Conservation (phyloP, 2,113 vertebrate species). For the Odocoileus hemionus region DNA sequence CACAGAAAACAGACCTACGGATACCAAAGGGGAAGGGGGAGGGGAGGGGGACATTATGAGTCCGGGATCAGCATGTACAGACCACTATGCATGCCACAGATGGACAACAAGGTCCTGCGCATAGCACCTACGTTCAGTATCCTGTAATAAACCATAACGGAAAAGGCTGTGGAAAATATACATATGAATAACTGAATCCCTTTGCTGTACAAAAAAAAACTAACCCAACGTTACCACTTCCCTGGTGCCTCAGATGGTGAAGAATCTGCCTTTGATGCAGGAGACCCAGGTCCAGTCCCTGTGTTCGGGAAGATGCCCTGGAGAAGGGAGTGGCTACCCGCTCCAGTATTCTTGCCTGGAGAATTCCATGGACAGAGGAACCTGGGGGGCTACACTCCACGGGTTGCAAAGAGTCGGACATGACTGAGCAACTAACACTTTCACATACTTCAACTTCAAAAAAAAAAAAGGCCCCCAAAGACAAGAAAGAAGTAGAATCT, state of each 20-base stretch:
- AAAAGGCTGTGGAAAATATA: rapidly evolving
- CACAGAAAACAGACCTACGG: not conserved
- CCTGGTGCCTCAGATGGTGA: not conserved
- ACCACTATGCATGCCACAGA: rapidly evolving
- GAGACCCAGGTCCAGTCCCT: rapidly evolving
- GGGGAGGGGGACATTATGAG: rapidly evolving
- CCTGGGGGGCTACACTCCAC: not conserved
- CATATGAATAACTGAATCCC: not conserved
- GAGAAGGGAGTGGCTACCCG: not conserved
- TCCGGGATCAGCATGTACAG: rapidly evolving
- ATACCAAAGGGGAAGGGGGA: rapidly evolving
- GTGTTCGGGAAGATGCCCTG: not conserved
- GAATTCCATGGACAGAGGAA: not conserved
- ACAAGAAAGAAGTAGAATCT: not conserved
- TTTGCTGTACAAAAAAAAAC: not conserved
- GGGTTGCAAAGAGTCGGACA: rapidly evolving
- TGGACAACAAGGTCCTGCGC: rapidly evolving
- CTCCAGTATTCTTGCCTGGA: not conserved
- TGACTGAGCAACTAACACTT: not conserved
- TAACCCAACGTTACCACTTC: not conserved
- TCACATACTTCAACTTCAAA: not conserved
- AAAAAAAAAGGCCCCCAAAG: not conserved
- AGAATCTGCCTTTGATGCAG: not conserved
- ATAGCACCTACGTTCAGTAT: rapidly evolving
- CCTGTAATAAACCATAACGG: rapidly evolving